Evolutionary conservation across 2,888 invertebrate species (phyloP).

Genomic region (Eubasilissa splendida): DNA sequence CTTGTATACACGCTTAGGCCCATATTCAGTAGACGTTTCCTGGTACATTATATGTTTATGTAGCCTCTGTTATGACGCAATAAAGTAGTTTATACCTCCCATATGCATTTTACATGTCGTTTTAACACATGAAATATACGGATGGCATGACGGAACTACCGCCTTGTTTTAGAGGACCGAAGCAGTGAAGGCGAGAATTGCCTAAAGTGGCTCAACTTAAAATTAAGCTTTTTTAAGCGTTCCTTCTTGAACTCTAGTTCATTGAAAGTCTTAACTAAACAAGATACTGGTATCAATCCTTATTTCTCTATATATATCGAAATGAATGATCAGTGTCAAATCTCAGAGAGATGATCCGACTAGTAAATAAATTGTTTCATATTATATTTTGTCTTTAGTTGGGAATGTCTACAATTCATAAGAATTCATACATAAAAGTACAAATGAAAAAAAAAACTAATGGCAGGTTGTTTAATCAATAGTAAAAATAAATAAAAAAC

Average conservation of each 20-base stretch:
- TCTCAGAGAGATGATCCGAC: too few relatives aligned
- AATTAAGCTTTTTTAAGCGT: background rate
- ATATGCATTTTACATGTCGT: conserved; percentile 44
- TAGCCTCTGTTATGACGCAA: conserved; percentile 49
- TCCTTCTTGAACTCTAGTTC: background rate
- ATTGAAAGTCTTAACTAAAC: too few relatives aligned
- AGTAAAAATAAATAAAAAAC: too few relatives aligned
- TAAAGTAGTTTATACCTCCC: conserved; percentile 53
- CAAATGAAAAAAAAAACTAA: too few relatives aligned
- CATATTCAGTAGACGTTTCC: conserved; percentile 32
- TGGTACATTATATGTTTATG: conserved; percentile 50
- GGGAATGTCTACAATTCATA: too few relatives aligned
- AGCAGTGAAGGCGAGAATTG: background rate
- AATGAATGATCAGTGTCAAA: too few relatives aligned
- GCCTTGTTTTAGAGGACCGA: background rate
- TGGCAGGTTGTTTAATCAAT: too few relatives aligned
- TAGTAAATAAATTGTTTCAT: too few relatives aligned
- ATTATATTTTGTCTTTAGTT: too few relatives aligned
- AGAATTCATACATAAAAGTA: too few relatives aligned
- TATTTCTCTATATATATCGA: too few relatives aligned
- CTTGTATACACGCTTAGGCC: background rate
- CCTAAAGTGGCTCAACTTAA: conserved; percentile 1
- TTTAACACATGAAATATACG: conserved; percentile 27
- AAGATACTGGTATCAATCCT: too few relatives aligned
- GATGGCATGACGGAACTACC: background rate